phyloP scores from a whole-genome alignment of 2,888 invertebrate genomes.

The Thyatira batis region DNA sequence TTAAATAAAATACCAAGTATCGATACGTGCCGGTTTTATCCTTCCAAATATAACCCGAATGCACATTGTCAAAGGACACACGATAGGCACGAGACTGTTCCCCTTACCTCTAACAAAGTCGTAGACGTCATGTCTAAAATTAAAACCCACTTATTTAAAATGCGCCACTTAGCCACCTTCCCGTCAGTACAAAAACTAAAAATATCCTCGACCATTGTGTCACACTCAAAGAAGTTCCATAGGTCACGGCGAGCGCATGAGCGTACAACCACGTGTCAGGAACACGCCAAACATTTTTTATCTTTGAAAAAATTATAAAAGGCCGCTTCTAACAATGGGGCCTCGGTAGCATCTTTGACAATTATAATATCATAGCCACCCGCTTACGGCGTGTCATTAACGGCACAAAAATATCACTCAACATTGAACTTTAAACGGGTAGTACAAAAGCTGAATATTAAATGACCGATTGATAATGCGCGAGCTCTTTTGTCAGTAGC shows the following conservation, averaged over 20 bases:
- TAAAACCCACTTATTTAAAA: constrained; percentile 79
- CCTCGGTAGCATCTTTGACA: constrained; percentile 82
- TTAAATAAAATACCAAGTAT: constrained; percentile 12
- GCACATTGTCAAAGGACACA: constrained; percentile 62
- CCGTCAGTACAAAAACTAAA: constrained; percentile 79
- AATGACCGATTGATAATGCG: constrained; percentile 33
- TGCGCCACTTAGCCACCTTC: constrained; percentile 81
- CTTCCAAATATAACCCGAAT: constrained; percentile 52
- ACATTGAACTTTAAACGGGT: constrained; percentile 57
- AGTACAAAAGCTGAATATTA: constrained; percentile 50
- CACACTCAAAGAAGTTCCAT: constrained; percentile 79
- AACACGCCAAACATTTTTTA: constrained; percentile 82
- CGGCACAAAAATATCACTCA: constrained; percentile 30
- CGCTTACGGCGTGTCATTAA: constrained; percentile 51
- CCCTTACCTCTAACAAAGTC: constrained; percentile 70
- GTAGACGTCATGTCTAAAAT: constrained; percentile 78
- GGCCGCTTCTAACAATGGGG: constrained; percentile 74
- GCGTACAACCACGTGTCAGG: constrained; percentile 77
- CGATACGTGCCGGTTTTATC: constrained; percentile 12
- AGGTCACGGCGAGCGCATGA: constrained; percentile 77
- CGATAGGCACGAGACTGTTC: constrained; percentile 74
- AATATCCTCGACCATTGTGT: constrained; percentile 78
- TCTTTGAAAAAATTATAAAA: constrained; percentile 80
- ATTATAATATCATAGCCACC: constrained; percentile 74
- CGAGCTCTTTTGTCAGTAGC: constrained; percentile 46